Evolutionary conservation across 2,888 invertebrate genomes (phyloP), one percentile per base, ranked within the genome.

Genomic region (Leptinotarsa haldemani): DNA sequence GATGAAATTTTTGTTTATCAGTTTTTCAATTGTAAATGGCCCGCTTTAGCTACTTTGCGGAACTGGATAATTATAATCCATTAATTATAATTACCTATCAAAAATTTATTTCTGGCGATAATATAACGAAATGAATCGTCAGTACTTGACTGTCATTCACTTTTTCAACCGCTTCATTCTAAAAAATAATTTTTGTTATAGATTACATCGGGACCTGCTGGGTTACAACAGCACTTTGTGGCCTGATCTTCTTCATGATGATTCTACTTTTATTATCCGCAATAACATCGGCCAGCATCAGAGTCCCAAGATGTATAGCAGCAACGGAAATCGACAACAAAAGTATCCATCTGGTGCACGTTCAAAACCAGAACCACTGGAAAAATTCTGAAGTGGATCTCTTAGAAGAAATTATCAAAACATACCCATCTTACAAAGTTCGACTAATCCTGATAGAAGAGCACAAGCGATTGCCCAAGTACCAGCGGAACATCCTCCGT

Each of bases 311-410:
- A 73, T 85, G 85, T 69, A 67, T 76, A 1, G 71, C 75, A n/a
- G 74, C 75, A 16, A 67, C 80, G 70, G 78, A 80, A 22, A 70
- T 80, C 20, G 73, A 84, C 46, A 84, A 84, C 67, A 78, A 78
- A 52, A 86, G 84, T 58, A 82, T 87, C 25, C 85, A 86, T 77
- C 78, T 88, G 50, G 84, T 86, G 1, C 87, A 87, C 74, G 78
- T 82, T 4, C 80, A 81, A 12, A 70, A 79, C 16, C 77, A 79
- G 25, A 84, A 84, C 83, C 79, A 82, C 12, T 80, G 80, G 77
- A 77, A 79, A 30, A 80, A 83, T 53, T 75, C 80, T 9, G 83
- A 86, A 73, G 70, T 87, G 3, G 79, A 84, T 7, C 75, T 83
- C 7, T 75, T 88, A 46, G 82, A 85, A 71, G 82, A 84, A 40